A percentile compares a stretch with the other conserved stretches of the same genome.
These are phyloP conservation scores for Stenopsyche tienmushanensis DNA, from an alignment of 1,140 invertebrate species.

Conservation along the genomic window DNA sequence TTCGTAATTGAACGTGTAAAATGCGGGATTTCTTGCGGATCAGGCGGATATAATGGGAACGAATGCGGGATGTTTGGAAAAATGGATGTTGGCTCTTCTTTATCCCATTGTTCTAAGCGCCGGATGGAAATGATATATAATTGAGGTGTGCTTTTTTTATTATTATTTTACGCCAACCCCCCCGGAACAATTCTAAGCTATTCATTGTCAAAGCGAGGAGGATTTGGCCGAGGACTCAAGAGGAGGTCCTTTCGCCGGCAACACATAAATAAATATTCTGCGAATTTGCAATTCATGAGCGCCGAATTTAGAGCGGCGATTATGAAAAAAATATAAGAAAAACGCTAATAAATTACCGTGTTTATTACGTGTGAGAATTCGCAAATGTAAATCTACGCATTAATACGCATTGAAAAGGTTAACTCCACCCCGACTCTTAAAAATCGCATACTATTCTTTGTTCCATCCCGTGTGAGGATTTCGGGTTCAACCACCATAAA, in stretches of 20 bases:
- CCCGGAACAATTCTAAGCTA: conserved; percentile 12
- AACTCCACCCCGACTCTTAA: no score
- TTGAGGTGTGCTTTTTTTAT: conserved; percentile 31
- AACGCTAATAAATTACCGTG: background rate
- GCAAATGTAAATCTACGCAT: no score
- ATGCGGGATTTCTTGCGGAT: conserved; percentile 40
- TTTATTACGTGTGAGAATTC: background rate
- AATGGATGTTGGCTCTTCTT: conserved; percentile 26
- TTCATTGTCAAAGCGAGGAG: conserved; percentile 21
- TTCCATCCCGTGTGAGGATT: no score
- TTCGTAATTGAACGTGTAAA: conserved; percentile 42
- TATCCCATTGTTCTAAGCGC: conserved; percentile 33
- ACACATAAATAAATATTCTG: background rate
- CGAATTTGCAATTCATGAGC: conserved; percentile 23
- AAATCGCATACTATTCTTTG: no score
- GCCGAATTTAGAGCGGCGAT: background rate
- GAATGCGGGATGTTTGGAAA: conserved; percentile 8
- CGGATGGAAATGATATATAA: conserved; percentile 37
- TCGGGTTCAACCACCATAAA: no score
- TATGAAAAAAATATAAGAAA: background rate
- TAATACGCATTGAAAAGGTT: no score
- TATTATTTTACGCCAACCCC: conserved; percentile 5
- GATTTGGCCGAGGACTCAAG: background rate
- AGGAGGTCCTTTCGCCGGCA: conserved; percentile 3
- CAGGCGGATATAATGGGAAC: conserved; percentile 19